phyloP scores from a whole-genome alignment of 35 echinoderm and acorn worm species.

The Nesometra sesokonis region DNA sequence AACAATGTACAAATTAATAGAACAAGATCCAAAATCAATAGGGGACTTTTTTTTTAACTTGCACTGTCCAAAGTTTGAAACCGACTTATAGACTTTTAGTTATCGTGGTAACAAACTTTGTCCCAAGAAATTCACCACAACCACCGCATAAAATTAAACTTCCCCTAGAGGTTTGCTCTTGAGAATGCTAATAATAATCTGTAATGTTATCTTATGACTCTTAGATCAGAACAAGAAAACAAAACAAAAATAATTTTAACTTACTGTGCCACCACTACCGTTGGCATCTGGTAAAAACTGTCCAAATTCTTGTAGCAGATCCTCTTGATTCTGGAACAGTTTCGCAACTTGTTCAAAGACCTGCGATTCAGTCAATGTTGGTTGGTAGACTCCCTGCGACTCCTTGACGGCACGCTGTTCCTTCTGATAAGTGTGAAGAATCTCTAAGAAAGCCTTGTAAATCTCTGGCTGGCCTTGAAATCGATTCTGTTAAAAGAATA shows the following conservation, averaged over 20 bases:
- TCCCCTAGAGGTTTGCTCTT: no score
- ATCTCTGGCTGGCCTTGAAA: conserved; percentile 99
- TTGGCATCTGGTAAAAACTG: conserved; percentile 98
- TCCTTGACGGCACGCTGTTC: conserved; percentile 95
- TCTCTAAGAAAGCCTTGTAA: conserved; percentile 95
- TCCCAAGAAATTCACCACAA: no score
- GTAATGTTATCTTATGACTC: no score
- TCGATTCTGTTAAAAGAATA: conserved; percentile 57
- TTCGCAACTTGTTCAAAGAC: conserved; percentile 95
- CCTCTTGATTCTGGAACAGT: conserved; percentile 92
- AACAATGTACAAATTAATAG: no score
- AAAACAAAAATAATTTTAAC: neutral
- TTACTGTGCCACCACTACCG: conserved; percentile 9
- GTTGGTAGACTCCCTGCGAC: conserved; percentile 69
- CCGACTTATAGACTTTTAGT: no score
- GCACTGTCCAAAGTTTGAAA: no score
- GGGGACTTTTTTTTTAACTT: no score
- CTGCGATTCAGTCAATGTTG: conserved; percentile 81
- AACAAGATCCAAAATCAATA: no score
- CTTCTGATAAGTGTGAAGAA: conserved; percentile 99
- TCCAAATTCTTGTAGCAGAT: conserved; percentile 93
- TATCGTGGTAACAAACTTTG: no score
- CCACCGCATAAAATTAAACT: no score
- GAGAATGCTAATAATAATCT: no score
- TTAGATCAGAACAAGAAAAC: no score